A percentile compares a stretch with the other conserved stretches of the same genome.
These are phyloP conservation scores for Coreoperca whiteheadi DNA, from an alignment of 2,113 vertebrate species.

Conservation along the genomic window DNA sequence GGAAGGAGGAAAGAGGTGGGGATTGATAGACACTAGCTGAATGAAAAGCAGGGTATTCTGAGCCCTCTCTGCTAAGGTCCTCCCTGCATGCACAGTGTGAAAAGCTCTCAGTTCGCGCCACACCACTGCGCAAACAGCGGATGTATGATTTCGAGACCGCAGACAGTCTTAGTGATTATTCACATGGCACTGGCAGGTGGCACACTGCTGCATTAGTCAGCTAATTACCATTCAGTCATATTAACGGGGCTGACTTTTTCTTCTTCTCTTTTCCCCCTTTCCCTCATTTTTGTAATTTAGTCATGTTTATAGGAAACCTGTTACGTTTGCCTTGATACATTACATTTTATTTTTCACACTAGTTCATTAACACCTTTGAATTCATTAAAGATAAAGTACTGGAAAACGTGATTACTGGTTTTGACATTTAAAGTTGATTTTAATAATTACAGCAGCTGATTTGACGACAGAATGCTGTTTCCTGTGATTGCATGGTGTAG, in stretches of 20 bases:
- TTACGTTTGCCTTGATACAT: constrained; percentile 37
- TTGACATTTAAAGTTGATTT: constrained; percentile 61
- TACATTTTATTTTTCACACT: constrained; percentile 18
- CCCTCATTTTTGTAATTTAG: constrained; percentile 25
- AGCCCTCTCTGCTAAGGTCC: constrained; percentile 20
- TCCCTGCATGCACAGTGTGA: constrained; percentile 26
- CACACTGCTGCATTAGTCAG: constrained; percentile 56
- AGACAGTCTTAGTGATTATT: constrained; percentile 35
- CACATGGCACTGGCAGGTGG: constrained; percentile 56
- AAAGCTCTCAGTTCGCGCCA: constrained; percentile 26
- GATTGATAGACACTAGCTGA: constrained; percentile 54
- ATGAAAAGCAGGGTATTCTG: constrained; percentile 61
- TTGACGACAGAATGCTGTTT: constrained; percentile 53
- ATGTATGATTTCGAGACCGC: constrained; percentile 28
- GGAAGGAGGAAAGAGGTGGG: constrained; percentile 40
- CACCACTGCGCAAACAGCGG: constrained; percentile 31
- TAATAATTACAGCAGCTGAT: constrained; percentile 63
- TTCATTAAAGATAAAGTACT: constrained; percentile 42
- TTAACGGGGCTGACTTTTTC: constrained; percentile 21
- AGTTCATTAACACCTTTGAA: constrained; percentile 54
- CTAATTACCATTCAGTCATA: constrained; percentile 61
- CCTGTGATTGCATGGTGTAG: constrained; percentile 30
- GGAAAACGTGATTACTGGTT: constrained; percentile 51
- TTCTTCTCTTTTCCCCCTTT: constrained; percentile 2
- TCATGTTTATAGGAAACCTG: constrained; percentile 30